phyloP scores from a whole-genome alignment of 2,113 vertebrate species.

The Turnix velox region DNA sequence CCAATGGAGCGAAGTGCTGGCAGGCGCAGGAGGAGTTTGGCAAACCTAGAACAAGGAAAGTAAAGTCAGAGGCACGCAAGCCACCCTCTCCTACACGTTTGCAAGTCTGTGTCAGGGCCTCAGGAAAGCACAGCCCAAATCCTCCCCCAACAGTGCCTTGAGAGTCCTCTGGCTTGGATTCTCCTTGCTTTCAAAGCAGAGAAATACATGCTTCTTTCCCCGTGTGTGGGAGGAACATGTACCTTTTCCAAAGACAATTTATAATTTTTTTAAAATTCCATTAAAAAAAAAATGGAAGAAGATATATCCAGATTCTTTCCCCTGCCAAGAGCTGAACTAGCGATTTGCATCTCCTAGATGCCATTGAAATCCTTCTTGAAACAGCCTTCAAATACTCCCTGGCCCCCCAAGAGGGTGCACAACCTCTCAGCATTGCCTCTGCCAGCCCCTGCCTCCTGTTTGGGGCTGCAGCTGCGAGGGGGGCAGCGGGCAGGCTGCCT shows the following conservation, averaged over 20 bases:
- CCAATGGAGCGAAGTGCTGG: slow-evolving; percentile 92
- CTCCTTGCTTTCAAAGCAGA: background rate
- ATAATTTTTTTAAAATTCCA: background rate
- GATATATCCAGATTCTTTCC: background rate
- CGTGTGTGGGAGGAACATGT: rapidly evolving
- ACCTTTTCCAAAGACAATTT: background rate
- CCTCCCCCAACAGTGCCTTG: background rate
- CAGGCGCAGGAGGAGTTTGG: slow-evolving; percentile 90
- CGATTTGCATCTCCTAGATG: background rate
- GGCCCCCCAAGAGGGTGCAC: rapidly evolving
- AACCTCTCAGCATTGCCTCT: background rate
- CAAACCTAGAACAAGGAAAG: slow-evolving; percentile 77
- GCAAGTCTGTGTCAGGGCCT: background rate
- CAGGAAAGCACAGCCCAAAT: background rate
- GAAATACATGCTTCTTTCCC: background rate
- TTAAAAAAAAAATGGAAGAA: background rate
- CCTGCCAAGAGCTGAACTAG: background rate
- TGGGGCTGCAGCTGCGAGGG: background rate
- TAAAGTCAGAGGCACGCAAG: background rate
- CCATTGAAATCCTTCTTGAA: background rate
- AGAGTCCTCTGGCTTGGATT: background rate
- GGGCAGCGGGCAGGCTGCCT: background rate
- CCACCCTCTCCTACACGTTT: rapidly evolving
- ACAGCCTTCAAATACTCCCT: background rate
- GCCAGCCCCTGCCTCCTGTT: background rate